Evolutionary conservation across 2,113 vertebrate genomes (phyloP).

Genomic region (Syngnathus floridae): DNA sequence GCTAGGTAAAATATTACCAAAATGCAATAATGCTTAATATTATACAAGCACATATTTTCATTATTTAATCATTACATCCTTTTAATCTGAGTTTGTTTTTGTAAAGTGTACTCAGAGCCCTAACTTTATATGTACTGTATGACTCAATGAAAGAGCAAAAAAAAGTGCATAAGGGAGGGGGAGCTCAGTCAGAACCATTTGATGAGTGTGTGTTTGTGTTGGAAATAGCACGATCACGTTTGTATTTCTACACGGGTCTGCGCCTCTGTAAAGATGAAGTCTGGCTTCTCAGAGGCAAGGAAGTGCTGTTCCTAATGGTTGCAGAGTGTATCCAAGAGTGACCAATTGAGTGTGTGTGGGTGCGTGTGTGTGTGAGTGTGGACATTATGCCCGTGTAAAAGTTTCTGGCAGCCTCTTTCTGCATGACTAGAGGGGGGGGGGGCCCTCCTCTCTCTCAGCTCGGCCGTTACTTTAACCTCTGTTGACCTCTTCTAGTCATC

Average conservation of each 20-base stretch:
- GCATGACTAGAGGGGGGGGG: conserved; percentile 72
- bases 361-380: conserved; percentile 23
- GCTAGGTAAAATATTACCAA: neutral
- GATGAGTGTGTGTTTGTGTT: conserved; percentile 62
- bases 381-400: conserved; percentile 15
- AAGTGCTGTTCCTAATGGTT: conserved; percentile 34
- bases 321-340: conserved; percentile 13
- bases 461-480: conserved; percentile 72
- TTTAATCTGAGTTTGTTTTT: conserved; percentile 52
- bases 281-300: conserved; percentile 35
- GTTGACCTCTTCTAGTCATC: conserved; percentile 71
- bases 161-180: neutral
- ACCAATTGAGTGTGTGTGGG: conserved; percentile 15
- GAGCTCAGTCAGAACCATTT: conserved; percentile 31
- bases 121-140: conserved; percentile 27
- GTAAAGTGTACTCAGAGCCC: conserved; percentile 45
- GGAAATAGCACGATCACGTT: conserved; percentile 42
- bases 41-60: neutral
- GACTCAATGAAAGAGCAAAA: conserved; percentile 31
- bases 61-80: conserved; percentile 25
- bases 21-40: neutral
- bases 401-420: conserved; percentile 68
- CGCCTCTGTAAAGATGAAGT: conserved; percentile 39
- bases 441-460: conserved; percentile 52
- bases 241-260: conserved; percentile 53